Evolutionary conservation across 1,140 invertebrate species (phyloP).

Genomic region (Lucilia cuprina): DNA sequence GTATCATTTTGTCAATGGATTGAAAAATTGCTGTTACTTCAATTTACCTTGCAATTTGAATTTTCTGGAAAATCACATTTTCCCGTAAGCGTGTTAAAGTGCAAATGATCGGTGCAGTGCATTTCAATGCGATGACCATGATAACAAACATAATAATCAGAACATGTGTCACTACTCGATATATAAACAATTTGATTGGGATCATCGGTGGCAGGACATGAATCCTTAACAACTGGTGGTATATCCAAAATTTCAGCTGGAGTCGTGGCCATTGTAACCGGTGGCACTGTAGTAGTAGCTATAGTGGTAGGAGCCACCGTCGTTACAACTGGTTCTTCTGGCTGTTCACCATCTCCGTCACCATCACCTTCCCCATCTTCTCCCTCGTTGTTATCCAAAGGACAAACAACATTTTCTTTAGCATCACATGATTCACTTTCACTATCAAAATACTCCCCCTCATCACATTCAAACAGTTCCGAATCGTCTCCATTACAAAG

Average conservation of each 20-base stretch:
- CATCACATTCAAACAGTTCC: constrained; percentile 47
- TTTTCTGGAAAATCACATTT: constrained; percentile 57
- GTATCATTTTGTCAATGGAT: no score
- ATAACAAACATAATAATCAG: constrained; percentile 55
- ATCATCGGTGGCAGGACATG: constrained; percentile 52
- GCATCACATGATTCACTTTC: constrained; percentile 47
- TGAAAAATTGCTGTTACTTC: no score
- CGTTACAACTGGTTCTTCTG: constrained; percentile 21
- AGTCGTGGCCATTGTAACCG: background rate
- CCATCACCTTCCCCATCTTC: constrained; percentile 32
- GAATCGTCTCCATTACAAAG: constrained; percentile 56
- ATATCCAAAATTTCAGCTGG: background rate
- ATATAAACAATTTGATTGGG: constrained; percentile 54
- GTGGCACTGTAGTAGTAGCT: constrained; percentile 27
- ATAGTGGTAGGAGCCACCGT: background rate
- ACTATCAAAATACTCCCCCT: constrained; percentile 51
- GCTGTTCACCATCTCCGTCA: constrained; percentile 38
- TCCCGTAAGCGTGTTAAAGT: constrained; percentile 50
- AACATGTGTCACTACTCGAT: constrained; percentile 49
- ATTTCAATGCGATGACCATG: constrained; percentile 57
- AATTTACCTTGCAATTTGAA: constrained; percentile 48
- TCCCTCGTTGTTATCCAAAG: constrained; percentile 47
- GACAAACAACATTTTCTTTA: constrained; percentile 50
- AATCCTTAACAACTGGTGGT: constrained; percentile 43
- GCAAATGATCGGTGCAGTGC: constrained; percentile 53